Percentiles rank a stretch among this genome's conserved stretches.
These are phyloP conservation scores for Rhyacophila evoluta DNA, from an alignment of 2,888 invertebrate species.

Conservation along the genomic window DNA sequence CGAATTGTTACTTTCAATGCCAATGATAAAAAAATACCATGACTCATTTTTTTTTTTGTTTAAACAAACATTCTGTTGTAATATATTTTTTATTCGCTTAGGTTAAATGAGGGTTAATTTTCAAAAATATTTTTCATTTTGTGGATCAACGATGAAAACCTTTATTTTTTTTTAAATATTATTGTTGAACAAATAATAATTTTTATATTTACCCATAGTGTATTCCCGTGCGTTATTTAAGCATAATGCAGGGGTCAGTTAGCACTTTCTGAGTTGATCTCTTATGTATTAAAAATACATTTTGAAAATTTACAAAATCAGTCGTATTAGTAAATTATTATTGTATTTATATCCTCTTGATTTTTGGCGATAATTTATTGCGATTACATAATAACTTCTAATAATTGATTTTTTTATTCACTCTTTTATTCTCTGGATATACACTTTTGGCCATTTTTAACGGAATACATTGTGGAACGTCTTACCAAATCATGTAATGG, in stretches of 20 bases:
- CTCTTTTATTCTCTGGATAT: too few species aligned
- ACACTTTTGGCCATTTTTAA: too few species aligned
- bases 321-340: background rate
- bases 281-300: background rate
- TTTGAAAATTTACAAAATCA: constrained; percentile 1
- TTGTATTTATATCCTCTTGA: background rate
- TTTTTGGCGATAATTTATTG: background rate
- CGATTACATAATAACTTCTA: too few species aligned
- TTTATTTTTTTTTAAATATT: background rate
- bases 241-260: background rate
- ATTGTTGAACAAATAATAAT: too few species aligned
- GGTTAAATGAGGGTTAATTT: background rate
- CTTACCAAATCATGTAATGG: too few species aligned
- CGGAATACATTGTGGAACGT: too few species aligned
- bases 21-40: constrained; percentile 47
- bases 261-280: background rate
- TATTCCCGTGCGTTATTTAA: background rate
- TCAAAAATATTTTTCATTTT: constrained; percentile 23
- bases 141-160: background rate
- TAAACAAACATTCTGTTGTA: background rate
- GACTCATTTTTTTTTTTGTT: constrained; percentile 38
- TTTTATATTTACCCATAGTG: background rate
- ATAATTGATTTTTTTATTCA: too few species aligned
- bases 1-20: constrained; percentile 39
- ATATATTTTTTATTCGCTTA: background rate